A percentile compares a stretch with the other conserved stretches of the same genome.
Conservation (phyloP, 2,113 vertebrate genomes). For the Setophaga petechia region DNA sequence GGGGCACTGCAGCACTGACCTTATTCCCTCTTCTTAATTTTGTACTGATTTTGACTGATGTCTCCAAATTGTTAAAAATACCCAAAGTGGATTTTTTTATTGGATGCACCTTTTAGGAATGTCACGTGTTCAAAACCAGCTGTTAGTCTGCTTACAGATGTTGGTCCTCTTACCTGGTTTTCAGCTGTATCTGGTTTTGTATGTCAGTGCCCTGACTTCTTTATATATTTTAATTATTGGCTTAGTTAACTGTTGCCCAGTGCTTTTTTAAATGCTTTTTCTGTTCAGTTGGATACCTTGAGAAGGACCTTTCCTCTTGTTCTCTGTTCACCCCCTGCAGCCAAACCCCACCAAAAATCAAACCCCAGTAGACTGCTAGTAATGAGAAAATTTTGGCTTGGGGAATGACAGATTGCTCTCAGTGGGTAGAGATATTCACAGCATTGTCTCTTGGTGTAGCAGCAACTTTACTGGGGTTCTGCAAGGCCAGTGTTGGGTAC, state of each 20-base stretch:
- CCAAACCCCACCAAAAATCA: neutral
- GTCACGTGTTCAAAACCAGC: neutral
- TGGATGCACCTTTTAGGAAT: neutral
- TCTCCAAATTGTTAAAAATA: neutral
- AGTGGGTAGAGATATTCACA: neutral
- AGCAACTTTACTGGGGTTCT: neutral
- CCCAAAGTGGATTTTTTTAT: neutral
- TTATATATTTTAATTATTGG: neutral
- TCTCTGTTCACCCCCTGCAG: rapidly evolving
- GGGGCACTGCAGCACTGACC: neutral
- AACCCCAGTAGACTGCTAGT: neutral
- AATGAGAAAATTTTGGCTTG: neutral
- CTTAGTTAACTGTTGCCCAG: neutral
- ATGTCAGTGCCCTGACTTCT: neutral
- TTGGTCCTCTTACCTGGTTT: neutral
- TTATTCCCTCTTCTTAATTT: neutral
- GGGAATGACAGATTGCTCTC: neutral
- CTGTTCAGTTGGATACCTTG: neutral
- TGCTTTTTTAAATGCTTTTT: neutral
- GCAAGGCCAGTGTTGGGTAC: neutral
- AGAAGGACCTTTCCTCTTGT: neutral
- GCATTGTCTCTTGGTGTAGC: neutral
- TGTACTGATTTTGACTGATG: neutral
- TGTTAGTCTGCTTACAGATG: neutral
- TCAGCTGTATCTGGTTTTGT: neutral